Percentiles rank a stretch among this genome's conserved stretches.
phyloP scores from a whole-genome alignment of 2,797 vertebrate genomes.

The Darevskia mixta region DNA sequence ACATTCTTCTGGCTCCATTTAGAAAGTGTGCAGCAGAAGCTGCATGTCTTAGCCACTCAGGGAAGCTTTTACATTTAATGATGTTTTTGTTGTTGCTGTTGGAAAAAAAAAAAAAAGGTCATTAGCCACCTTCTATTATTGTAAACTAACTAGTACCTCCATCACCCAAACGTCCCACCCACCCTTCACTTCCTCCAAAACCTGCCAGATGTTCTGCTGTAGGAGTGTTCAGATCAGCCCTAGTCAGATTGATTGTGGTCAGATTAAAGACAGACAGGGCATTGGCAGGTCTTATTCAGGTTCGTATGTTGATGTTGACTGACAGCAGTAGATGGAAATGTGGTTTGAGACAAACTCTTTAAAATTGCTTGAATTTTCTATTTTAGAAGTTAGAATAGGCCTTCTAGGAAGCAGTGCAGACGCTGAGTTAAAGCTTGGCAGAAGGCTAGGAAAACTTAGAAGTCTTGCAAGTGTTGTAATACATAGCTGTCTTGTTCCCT shows the following conservation, averaged over 20 bases:
- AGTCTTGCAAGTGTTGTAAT: constrained; percentile 35
- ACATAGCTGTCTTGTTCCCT: constrained; percentile 23
- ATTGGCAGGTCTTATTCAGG: constrained; percentile 43
- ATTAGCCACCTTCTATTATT: no score
- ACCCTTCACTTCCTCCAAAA: background rate
- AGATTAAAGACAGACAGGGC: constrained; percentile 10
- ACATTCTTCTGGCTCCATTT: no score
- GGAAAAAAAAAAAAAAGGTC: no score
- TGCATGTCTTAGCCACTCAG: no score
- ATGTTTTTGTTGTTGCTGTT: no score
- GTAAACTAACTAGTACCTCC: no score
- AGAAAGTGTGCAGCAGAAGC: no score
- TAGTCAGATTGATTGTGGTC: constrained; percentile 10
- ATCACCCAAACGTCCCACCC: no score
- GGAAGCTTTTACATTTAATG: no score
- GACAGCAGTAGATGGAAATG: constrained; percentile 28
- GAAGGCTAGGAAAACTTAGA: constrained; percentile 47
- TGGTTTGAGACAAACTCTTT: constrained; percentile 15
- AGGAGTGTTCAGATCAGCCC: background rate
- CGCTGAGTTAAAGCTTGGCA: constrained; percentile 48
- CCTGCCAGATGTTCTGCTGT: background rate
- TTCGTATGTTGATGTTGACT: constrained; percentile 15
- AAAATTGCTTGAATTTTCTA: background rate
- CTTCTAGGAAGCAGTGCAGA: constrained; percentile 53
- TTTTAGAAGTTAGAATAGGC: constrained; percentile 16